These are phyloP conservation scores for Ophion slaviceki DNA, from an alignment of 2,888 invertebrate genomes.

Conservation along the genomic window DNA sequence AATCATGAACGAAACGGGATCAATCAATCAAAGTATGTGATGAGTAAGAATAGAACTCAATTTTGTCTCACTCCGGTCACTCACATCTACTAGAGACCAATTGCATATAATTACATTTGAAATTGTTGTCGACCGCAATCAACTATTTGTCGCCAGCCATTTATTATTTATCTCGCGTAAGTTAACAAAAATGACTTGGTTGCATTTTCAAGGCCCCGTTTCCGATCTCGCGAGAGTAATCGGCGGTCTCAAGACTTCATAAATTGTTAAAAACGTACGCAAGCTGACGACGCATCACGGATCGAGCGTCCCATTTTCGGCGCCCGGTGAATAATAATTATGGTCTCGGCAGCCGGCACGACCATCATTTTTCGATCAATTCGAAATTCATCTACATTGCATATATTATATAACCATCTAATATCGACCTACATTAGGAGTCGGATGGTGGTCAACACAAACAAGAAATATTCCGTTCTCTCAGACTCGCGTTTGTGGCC, in stretches of 20 bases:
- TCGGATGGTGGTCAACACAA: no score
- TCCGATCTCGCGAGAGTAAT: conserved; percentile 27
- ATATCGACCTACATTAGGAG: no score
- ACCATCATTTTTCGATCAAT: conserved; percentile 48
- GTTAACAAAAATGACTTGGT: conserved; percentile 19
- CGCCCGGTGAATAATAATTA: conserved; percentile 27
- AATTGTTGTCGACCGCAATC: no score
- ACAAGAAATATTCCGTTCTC: no score
- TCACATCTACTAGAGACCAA: no score
- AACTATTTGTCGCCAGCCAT: no score
- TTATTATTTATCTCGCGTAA: background rate
- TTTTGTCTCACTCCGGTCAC: no score
- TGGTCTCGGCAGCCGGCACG: background rate
- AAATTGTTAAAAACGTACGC: conserved; percentile 35
- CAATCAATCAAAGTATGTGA: no score
- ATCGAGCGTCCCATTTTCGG: conserved; percentile 18
- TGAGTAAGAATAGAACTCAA: no score
- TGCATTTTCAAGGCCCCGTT: conserved; percentile 37
- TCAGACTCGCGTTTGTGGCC: no score
- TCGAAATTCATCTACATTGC: conserved; percentile 42
- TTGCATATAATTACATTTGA: no score
- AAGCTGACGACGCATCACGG: conserved; percentile 7
- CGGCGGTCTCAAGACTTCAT: conserved; percentile 36
- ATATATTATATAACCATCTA: background rate
- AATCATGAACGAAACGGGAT: no score